A percentile compares a stretch with the other conserved stretches of the same genome.
Evolutionary conservation across 1,140 invertebrate species (phyloP).

Genomic region (Steinernema feltiae): DNA sequence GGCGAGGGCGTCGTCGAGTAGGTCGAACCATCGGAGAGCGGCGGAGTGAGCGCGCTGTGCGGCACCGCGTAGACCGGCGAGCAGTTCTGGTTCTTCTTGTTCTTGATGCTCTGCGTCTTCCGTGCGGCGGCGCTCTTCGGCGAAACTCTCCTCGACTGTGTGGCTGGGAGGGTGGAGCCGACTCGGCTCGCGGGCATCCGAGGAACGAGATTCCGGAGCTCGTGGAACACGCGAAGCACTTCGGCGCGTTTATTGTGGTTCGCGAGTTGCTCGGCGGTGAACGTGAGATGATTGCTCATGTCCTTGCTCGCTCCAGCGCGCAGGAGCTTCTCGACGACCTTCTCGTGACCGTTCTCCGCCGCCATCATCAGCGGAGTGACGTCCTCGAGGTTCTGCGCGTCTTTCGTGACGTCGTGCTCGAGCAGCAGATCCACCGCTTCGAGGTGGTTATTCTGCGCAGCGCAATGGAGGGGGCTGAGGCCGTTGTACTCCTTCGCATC

Average conservation of each 20-base stretch:
- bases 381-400: slow-evolving; percentile 24
- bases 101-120: neutral
- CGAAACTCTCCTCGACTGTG: neutral
- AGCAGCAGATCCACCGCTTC: slow-evolving; percentile 19
- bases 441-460: slow-evolving; percentile 18
- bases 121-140: neutral
- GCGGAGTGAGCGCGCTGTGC: neutral
- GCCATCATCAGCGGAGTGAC: slow-evolving; percentile 26
- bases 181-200: neutral
- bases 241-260: neutral
- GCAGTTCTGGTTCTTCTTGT: neutral
- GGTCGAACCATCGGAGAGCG: neutral
- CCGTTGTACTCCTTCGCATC: neutral
- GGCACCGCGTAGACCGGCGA: neutral
- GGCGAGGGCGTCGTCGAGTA: neutral
- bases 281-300: neutral
- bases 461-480: slow-evolving; percentile 17
- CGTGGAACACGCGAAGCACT: neutral
- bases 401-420: slow-evolving; percentile 18
- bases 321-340: slow-evolving; percentile 21
- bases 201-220: neutral
- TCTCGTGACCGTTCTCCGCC: slow-evolving; percentile 20
- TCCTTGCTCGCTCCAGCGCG: slow-evolving; percentile 16
- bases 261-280: neutral
- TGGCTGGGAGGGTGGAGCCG: neutral